phyloP scores from a whole-genome alignment of 2,113 vertebrate species.

The Trematocara zebra region DNA sequence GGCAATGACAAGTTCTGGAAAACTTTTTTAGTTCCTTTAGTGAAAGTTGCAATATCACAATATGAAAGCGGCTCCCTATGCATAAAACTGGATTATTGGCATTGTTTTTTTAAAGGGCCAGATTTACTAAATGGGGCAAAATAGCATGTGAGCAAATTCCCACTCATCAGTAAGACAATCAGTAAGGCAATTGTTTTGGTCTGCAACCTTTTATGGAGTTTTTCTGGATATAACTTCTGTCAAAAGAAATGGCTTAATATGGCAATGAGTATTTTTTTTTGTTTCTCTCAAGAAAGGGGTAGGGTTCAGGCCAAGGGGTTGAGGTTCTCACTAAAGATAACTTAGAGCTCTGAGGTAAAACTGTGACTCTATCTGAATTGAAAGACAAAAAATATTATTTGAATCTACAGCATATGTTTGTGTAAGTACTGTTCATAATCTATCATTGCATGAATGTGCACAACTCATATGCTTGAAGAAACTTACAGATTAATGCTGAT shows the following conservation, averaged over 20 bases:
- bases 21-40: background rate
- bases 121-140: too few species aligned
- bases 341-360: background rate
- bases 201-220: background rate
- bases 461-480: background rate
- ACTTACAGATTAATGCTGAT: background rate
- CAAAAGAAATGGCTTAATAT: background rate
- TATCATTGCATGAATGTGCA: background rate
- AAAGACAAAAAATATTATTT: background rate
- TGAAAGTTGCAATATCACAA: background rate
- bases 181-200: background rate
- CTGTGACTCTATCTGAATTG: background rate
- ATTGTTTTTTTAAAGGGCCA: too few species aligned
- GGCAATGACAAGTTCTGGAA: background rate
- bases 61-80: background rate
- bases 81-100: background rate
- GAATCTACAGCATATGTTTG: background rate
- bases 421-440: background rate
- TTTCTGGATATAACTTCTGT: background rate
- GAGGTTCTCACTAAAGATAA: background rate
- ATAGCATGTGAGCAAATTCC: too few species aligned
- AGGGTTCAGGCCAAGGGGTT: background rate
- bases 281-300: background rate
- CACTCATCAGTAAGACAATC: too few species aligned
- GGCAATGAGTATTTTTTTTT: background rate